A percentile compares a stretch with the other conserved stretches of the same genome.
Conservation (phyloP, 2,797 vertebrate genomes). For the Aselliscus stoliczkanus region DNA sequence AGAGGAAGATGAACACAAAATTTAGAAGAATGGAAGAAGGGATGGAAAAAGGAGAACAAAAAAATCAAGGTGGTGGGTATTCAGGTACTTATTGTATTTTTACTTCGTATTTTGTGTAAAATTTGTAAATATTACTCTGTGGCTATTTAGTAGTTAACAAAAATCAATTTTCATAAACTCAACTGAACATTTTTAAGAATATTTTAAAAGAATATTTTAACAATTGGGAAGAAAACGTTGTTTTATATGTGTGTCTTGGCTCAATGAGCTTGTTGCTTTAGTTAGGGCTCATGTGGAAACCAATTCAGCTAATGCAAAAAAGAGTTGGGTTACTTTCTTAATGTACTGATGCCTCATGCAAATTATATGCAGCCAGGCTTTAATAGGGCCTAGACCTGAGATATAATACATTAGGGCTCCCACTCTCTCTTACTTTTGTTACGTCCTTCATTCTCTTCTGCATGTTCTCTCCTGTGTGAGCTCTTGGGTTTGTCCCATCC, state of each 20-base stretch:
- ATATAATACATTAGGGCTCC: not conserved
- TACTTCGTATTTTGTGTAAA: not conserved
- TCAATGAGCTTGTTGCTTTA: not conserved
- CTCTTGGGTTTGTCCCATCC: not conserved
- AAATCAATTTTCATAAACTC: not conserved
- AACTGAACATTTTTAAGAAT: not conserved
- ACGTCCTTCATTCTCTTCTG: not conserved
- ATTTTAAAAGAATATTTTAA: not conserved
- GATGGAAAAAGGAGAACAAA: not conserved
- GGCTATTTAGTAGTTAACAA: not conserved
- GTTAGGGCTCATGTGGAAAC: not conserved
- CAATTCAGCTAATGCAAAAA: not conserved
- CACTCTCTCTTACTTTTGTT: not conserved
- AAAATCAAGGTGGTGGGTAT: not conserved
- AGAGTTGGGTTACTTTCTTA: not conserved
- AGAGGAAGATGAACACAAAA: not conserved
- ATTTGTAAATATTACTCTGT: not conserved
- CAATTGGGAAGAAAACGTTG: not conserved
- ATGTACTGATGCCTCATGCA: not conserved
- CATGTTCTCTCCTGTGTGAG: no score
- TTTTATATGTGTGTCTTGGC: not conserved
- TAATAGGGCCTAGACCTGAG: not conserved
- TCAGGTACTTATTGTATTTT: not conserved
- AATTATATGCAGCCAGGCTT: not conserved
- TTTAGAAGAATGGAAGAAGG: not conserved